Evolutionary conservation across 1,140 invertebrate genomes (phyloP), one percentile per base, ranked within the genome.

Genomic region (Luehdorfia chinensis): DNA sequence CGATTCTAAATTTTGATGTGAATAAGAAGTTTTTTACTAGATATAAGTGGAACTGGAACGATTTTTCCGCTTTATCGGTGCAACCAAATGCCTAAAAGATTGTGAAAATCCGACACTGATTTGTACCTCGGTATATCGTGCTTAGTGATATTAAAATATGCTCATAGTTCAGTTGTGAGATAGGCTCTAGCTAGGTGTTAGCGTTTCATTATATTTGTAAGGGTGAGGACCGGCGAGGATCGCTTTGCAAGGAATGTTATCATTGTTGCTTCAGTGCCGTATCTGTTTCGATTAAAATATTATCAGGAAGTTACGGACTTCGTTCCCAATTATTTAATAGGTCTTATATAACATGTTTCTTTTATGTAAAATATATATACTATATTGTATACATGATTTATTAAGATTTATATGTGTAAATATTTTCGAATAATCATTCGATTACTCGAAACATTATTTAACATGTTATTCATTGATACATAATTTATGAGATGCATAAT

Each of bases 131-230:
- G 64, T 74, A 76, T 75, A 78, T 77, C 67, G 60, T 70, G 81
- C 76, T 80, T 83, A 83, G 81, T 83, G 78, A 84, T 83, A 80
- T 69, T 69, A 63, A 73, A 54, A 45, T 72, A 79, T 72, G 78
- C 81, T 83, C 75, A 83, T 85, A 83, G 80, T 47, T 75, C 70
- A 69, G 62, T 72, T 70, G 70, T 78, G 75, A 78, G 63, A 74
- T 81, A 83, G 75, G 74, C 69, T 51, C 60, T 84, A 84, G 80
- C 76, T 80, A 81, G 77, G 50, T 64, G 59, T 71, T 81, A 80
- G 77, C 46, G 50, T 70, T 67, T 71, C 58, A 66, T 63, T 66
- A 47, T 68, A 68, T 66, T 59, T 50, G 44, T 75, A 76, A 70
- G 57, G 66, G 61, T 56, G 55, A 46, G 67, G 57, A 46, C 31